These are phyloP conservation scores for Danio tinwini DNA, from an alignment of 2,797 vertebrate genomes.

Conservation along the genomic window DNA sequence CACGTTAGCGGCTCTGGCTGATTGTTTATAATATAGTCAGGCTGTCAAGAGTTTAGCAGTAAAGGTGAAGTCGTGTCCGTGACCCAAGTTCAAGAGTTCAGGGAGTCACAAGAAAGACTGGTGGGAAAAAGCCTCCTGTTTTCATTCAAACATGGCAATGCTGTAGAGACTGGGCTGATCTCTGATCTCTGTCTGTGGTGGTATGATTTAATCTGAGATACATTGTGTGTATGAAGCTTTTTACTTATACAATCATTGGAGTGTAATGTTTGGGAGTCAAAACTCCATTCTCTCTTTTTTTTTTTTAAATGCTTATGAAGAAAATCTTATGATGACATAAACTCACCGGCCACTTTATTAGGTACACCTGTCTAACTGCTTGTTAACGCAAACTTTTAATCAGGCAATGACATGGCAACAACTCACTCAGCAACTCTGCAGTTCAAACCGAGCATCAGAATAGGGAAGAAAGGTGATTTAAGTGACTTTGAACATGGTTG, in stretches of 20 bases:
- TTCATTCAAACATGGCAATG: constrained; percentile 61
- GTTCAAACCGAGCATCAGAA: too few relatives aligned
- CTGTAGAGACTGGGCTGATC: constrained; percentile 49
- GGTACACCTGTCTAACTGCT: too few relatives aligned
- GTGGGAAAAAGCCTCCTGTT: constrained; percentile 60
- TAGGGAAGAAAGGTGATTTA: too few relatives aligned
- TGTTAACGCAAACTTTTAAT: too few relatives aligned
- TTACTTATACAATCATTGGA: background rate
- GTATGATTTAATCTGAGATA: constrained; percentile 38
- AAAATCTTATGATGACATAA: too few relatives aligned
- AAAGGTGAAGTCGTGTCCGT: constrained; percentile 50
- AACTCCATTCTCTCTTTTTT: too few relatives aligned
- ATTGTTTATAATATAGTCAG: constrained; percentile 46
- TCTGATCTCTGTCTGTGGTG: constrained; percentile 40
- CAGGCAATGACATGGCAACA: too few relatives aligned
- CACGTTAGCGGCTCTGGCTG: constrained; percentile 18
- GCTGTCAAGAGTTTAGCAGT: constrained; percentile 40
- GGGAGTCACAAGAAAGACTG: constrained; percentile 47
- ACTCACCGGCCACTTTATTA: too few relatives aligned
- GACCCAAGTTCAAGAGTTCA: constrained; percentile 53
- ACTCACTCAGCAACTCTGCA: too few relatives aligned
- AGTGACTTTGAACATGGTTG: too few relatives aligned
- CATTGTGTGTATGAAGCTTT: constrained; percentile 4
- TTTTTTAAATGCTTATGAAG: too few relatives aligned
- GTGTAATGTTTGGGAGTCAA: too few relatives aligned